Percentiles rank a stretch among this genome's conserved stretches.
phyloP scores from a whole-genome alignment of 1,140 invertebrate genomes.

The Leptinotarsa defecta region DNA sequence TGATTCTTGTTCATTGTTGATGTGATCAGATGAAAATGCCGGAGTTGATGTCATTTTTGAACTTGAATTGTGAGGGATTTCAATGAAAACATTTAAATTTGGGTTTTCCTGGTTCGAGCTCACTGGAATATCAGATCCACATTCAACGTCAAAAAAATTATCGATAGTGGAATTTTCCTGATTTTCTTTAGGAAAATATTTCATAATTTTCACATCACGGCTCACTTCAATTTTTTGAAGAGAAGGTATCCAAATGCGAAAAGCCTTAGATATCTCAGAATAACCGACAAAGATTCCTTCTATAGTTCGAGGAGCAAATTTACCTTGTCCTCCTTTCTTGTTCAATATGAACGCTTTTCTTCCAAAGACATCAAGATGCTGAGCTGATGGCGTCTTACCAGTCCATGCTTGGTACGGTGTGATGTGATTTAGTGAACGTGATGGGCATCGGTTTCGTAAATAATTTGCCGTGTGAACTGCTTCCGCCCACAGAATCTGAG shows the following conservation, averaged over 20 bases:
- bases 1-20: background rate
- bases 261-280: conserved; percentile 26
- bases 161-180: background rate
- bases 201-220: conserved; percentile 26
- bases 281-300: conserved; percentile 43
- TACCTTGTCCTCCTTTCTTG: conserved; percentile 38
- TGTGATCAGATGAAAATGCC: background rate
- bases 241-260: conserved; percentile 18
- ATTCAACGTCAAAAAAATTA: background rate
- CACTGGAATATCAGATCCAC: background rate
- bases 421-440: background rate
- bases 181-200: background rate
- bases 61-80: background rate
- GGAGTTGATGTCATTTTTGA: background rate
- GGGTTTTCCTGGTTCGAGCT: too few relatives aligned
- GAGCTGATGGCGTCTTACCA: too few relatives aligned
- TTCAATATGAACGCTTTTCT: conserved; percentile 29
- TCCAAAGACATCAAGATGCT: too few relatives aligned
- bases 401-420: conserved; percentile 10
- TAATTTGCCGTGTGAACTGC: conserved; percentile 48
- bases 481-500: conserved; percentile 55
- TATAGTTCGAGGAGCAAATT: conserved; percentile 20
- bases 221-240: conserved; percentile 14
- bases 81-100: background rate
- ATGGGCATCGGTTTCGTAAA: conserved; percentile 29